These are phyloP conservation scores for Andrena cerasifolii DNA, from an alignment of 1,140 invertebrate genomes.

Conservation along the genomic window DNA sequence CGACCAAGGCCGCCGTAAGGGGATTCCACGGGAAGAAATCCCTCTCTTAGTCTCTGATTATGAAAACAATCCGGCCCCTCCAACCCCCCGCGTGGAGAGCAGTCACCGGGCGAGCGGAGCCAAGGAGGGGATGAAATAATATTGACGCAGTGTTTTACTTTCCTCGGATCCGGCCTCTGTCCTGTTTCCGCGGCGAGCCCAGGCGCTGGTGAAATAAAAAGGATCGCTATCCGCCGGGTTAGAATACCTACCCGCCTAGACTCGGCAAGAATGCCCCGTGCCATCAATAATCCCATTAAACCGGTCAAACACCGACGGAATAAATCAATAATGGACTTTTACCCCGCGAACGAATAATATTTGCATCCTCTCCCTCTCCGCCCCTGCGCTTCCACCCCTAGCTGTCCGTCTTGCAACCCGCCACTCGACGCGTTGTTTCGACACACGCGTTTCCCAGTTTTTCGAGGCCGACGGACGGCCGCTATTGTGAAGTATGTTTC, in stretches of 20 bases:
- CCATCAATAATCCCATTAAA: slow-evolving; percentile 60
- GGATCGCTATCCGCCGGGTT: neutral
- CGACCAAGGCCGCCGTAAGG: slow-evolving; percentile 11
- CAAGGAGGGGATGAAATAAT: slow-evolving; percentile 45
- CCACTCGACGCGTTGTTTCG: neutral
- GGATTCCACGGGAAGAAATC: slow-evolving; percentile 23
- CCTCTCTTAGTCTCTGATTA: slow-evolving; percentile 44
- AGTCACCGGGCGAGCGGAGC: neutral
- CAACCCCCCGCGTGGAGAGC: neutral
- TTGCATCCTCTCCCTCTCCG: slow-evolving; percentile 19
- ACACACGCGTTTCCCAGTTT: neutral
- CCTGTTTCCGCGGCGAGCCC: neutral
- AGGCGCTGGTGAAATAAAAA: neutral
- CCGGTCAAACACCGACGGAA: slow-evolving; percentile 55
- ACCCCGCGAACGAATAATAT: slow-evolving; percentile 50
- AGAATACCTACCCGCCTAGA: neutral
- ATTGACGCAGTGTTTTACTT: slow-evolving; percentile 60
- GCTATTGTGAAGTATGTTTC: neutral
- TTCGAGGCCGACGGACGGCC: too few relatives aligned
- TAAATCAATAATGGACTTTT: slow-evolving; percentile 61
- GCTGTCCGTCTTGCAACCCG: neutral
- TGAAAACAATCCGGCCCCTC: slow-evolving; percentile 60
- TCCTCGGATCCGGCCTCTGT: neutral
- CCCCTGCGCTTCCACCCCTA: too few relatives aligned
- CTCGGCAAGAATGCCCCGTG: neutral